Evolutionary conservation across 1,140 invertebrate species (phyloP).

Genomic region (Drosophila repleta): DNA sequence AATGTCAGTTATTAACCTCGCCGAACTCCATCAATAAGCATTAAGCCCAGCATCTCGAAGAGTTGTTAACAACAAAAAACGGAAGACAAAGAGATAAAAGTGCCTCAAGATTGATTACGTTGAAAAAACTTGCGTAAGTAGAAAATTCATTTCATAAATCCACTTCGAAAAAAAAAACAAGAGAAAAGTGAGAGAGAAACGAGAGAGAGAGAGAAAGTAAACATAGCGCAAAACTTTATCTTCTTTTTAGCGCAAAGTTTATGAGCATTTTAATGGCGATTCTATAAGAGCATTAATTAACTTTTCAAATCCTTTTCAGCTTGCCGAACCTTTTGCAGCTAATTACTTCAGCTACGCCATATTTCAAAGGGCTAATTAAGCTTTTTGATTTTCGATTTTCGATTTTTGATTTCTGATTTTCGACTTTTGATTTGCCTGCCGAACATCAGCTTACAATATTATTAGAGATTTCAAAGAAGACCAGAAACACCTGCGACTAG

Average conservation of each 20-base stretch:
- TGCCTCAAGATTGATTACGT: conserved; percentile 42
- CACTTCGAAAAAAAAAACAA: not conserved
- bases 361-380: conserved; percentile 11
- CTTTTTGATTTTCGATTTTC: conserved; percentile 13
- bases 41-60: conserved; percentile 26
- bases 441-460: too few relatives aligned
- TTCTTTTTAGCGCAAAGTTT: conserved; percentile 13
- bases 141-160: conserved; percentile 6
- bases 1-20: conserved; percentile 30
- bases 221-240: conserved; percentile 1
- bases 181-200: not conserved
- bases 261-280: conserved; percentile 22
- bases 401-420: not conserved
- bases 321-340: conserved; percentile 2
- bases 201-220: too few relatives aligned
- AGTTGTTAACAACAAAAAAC: conserved; percentile 20
- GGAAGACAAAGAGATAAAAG: not conserved
- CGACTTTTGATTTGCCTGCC: not conserved
- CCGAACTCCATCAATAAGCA: conserved; percentile 36
- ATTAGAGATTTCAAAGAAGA: conserved; percentile 21
- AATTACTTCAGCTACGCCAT: conserved; percentile 7
- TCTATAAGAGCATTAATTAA: conserved; percentile 16
- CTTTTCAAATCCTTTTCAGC: conserved; percentile 2
- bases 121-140: conserved; percentile 9
- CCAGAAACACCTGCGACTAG: too few relatives aligned